A percentile compares a stretch with the other conserved stretches of the same genome.
Evolutionary conservation across 1,140 invertebrate species (phyloP).

Genomic region (Scaptomyza hsui): DNA sequence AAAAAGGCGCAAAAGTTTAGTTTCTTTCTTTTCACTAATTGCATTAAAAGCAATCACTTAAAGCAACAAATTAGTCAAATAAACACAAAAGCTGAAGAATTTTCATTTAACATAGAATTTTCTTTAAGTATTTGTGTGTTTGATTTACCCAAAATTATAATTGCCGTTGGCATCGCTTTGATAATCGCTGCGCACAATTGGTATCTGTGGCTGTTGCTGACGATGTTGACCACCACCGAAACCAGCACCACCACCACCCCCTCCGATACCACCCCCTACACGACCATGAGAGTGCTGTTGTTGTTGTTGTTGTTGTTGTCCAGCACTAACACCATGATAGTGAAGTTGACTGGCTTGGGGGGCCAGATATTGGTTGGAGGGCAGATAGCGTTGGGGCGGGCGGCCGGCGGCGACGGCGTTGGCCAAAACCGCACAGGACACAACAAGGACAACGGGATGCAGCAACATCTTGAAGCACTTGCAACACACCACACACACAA

Average conservation of each 20-base stretch:
- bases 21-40: no score
- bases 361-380: slow-evolving; percentile 59
- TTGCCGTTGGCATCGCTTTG: slow-evolving; percentile 85
- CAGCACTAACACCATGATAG: slow-evolving; percentile 62
- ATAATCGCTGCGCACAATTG: slow-evolving; percentile 86
- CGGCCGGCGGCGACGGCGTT: slow-evolving; percentile 34
- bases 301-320: not conserved
- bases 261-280: slow-evolving; percentile 7
- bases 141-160: slow-evolving; percentile 87
- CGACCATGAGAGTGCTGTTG: slow-evolving; percentile 48
- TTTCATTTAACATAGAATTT: no score
- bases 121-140: slow-evolving; percentile 31
- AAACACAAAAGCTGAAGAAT: no score
- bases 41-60: no score
- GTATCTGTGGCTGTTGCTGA: slow-evolving; percentile 74
- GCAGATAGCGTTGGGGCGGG: slow-evolving; percentile 66
- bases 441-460: slow-evolving; percentile 24
- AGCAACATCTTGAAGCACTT: slow-evolving; percentile 44
- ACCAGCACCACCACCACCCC: not conserved
- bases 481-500: slow-evolving; percentile 7
- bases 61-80: no score
- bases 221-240: slow-evolving; percentile 6
- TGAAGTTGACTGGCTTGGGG: slow-evolving; percentile 65
- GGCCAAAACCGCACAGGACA: slow-evolving; percentile 32
- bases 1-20: no score